phyloP scores from a whole-genome alignment of 1,140 invertebrate genomes.

The Drosophila melanogaster region DNA sequence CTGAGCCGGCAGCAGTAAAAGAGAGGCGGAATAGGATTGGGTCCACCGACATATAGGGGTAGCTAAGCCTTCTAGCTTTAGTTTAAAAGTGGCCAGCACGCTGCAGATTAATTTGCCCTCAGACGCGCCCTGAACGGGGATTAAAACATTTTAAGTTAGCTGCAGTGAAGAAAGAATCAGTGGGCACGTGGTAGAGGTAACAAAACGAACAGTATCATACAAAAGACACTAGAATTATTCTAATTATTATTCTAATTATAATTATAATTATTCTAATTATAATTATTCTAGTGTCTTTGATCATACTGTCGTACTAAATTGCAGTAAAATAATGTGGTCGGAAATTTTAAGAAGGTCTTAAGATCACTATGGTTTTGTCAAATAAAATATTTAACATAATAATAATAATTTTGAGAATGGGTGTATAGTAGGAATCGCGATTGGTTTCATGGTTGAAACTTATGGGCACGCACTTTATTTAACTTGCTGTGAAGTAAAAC shows the following conservation, averaged over 20 bases:
- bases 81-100: constrained; percentile 71
- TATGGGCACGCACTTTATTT: no score
- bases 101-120: constrained; percentile 65
- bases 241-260: no score
- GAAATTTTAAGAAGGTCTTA: no score
- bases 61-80: constrained; percentile 69
- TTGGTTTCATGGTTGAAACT: no score
- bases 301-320: background rate
- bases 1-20: constrained; percentile 34
- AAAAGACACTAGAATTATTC: no score
- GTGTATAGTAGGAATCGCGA: no score
- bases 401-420: no score
- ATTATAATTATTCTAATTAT: no score
- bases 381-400: background rate
- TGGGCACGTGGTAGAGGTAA: constrained; percentile 12
- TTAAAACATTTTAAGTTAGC: constrained; percentile 51
- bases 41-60: constrained; percentile 18
- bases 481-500: constrained; percentile 51
- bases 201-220: constrained; percentile 18
- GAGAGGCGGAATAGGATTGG: constrained; percentile 8
- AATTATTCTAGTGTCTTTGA: no score
- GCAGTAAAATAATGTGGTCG: no score
- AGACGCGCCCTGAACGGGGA: constrained; percentile 39
- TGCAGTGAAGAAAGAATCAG: constrained; percentile 12
- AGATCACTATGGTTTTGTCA: background rate